A percentile compares a stretch with the other conserved stretches of the same genome.
Evolutionary conservation across 2,113 vertebrate species (phyloP).

Genomic region (Ochotona princeps): DNA sequence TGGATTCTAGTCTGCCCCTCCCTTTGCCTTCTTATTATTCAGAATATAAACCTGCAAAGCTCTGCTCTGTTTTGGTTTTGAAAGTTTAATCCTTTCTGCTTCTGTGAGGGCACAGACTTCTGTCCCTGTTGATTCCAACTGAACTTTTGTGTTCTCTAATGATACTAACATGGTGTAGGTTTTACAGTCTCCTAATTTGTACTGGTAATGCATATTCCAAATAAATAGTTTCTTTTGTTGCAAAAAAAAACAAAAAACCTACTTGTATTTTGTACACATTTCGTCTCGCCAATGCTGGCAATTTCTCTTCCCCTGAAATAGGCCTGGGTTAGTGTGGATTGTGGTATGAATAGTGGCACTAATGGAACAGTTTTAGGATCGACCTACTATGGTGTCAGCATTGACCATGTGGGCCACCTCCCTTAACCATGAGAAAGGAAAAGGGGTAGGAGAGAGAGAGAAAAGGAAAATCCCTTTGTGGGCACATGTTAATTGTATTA

Average conservation of each 20-base stretch:
- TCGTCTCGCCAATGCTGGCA: constrained; percentile 20
- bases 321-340: background rate
- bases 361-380: background rate
- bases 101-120: constrained; percentile 92
- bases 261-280: constrained; percentile 70
- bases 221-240: constrained; percentile 98
- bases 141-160: constrained; percentile 93
- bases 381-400: too few relatives aligned
- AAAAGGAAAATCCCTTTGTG: too few relatives aligned
- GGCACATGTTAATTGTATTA: background rate
- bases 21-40: constrained; percentile 82
- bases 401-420: background rate
- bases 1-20: constrained; percentile 16
- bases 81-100: constrained; percentile 92
- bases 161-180: constrained; percentile 94
- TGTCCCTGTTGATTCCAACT: constrained; percentile 90
- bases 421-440: background rate
- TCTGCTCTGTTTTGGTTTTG: constrained; percentile 91
- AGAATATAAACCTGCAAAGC: constrained; percentile 87
- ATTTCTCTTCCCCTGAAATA: background rate
- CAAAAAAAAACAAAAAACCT: constrained; percentile 79
- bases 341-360: background rate
- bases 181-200: constrained; percentile 98
- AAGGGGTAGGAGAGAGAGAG: background rate
- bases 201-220: constrained; percentile 98